Base-by-base conservation (phyloP, 2,113 vertebrate genomes). In the human region DNA sequence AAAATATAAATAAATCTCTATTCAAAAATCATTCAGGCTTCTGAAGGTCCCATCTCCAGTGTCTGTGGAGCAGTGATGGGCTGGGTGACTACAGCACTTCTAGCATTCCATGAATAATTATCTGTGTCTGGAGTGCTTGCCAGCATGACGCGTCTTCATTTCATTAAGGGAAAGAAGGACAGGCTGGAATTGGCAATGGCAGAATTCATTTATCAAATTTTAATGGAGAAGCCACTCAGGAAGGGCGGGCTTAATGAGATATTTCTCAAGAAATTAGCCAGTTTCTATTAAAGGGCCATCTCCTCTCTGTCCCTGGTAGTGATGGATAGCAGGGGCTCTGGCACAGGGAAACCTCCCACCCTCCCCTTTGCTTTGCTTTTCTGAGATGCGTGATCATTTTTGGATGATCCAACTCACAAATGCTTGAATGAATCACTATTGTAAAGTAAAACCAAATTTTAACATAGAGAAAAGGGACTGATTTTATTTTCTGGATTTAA, bases 151-250 rank as follows among this genome's bases (percentile, higher is more conserved):
- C 93, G 45, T 98, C 97, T 98, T 97, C 97, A 97, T 98, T 98
- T 98, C 97, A 98, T 98, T 98, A 97, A 98, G 89, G 93, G 90
- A 96, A 84, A 95, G 96, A 96, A 94, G 97, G 97, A 98, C 97
- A 98, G 95, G 94, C 84, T 98, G 85, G 95, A 98, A 98, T 97
- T 98, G 98, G 97, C 97, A 98, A 88, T 97, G 98, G 98, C 98
- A 98, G 98, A 98, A 98, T 99, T 99, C 98, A 99, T 99, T 99
- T 98, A 98, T 99, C 98, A 98, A 97, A 94, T 99, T 99, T 99
- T 99, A 99, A 99, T 99, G 98, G 98, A 98, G 98, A 98, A 97
- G 98, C 98, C 98, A 97, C 98, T 99, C 70, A 96, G 95, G 93
- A 99, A 99, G 97, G 98, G 98, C 89, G 96, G 96, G 96, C 96